Percentiles rank a stretch among this genome's conserved stretches.
Conservation (phyloP, 2,888 invertebrate genomes). For the Clusia tigrina region DNA sequence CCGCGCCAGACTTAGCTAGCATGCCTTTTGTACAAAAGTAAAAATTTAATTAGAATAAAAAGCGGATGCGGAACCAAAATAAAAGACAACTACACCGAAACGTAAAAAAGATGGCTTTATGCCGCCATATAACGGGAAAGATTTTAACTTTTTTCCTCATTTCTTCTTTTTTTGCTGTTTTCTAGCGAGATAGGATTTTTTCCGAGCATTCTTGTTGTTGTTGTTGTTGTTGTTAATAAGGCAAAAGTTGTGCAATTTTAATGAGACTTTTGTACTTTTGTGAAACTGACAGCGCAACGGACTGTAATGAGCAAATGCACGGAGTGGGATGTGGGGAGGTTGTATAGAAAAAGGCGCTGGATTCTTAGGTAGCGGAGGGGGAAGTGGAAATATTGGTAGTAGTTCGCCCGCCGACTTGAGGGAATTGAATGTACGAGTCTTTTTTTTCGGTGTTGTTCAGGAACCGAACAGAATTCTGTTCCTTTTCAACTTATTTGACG, state of each 20-base stretch:
- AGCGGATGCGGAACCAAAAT: slow-evolving; percentile 36
- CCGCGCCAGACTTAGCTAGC: no score
- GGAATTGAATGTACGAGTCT: background rate
- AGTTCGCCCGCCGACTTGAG: slow-evolving; percentile 1
- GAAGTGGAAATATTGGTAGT: background rate
- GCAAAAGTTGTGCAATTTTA: slow-evolving; percentile 56
- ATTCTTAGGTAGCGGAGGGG: slow-evolving; percentile 12
- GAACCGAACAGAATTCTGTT: slow-evolving; percentile 9
- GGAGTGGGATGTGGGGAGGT: background rate
- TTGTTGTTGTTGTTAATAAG: slow-evolving; percentile 47
- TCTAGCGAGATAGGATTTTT: slow-evolving; percentile 4
- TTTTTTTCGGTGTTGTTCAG: background rate
- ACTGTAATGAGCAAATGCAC: slow-evolving; percentile 43
- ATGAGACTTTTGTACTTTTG: slow-evolving; percentile 43
- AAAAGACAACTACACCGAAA: slow-evolving; percentile 22
- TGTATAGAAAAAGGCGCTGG: no score
- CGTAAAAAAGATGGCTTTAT: slow-evolving; percentile 12
- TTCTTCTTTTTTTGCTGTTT: slow-evolving; percentile 18
- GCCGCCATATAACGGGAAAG: slow-evolving; percentile 19
- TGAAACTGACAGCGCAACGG: slow-evolving; percentile 48
- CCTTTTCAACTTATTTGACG: slow-evolving; percentile 24
- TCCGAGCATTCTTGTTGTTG: slow-evolving; percentile 23
- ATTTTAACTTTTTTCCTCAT: slow-evolving; percentile 17
- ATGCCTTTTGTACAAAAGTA: no score
- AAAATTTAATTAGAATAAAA: slow-evolving; percentile 57